Evolutionary conservation across 2,113 vertebrate species (phyloP).

Genomic region (Hippocampus barbouri): DNA sequence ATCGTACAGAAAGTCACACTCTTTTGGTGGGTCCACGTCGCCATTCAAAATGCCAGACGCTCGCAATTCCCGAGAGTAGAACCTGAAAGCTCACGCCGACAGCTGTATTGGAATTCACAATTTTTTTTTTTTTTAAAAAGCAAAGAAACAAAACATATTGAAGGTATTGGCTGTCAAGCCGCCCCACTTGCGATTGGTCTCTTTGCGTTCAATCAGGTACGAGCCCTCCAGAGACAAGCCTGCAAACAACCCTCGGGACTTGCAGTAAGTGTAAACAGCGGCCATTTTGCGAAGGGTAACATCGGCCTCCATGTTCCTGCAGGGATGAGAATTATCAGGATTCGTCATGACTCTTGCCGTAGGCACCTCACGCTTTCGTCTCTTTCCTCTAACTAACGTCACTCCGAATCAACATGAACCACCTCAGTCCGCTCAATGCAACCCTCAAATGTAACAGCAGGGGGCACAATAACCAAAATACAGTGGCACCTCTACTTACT

Average conservation of each 20-base stretch:
- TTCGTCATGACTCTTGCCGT: too few species aligned
- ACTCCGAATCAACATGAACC: too few species aligned
- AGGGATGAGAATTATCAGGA: background rate
- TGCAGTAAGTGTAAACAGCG: slow-evolving; percentile 91
- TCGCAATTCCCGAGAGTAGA: slow-evolving; percentile 86
- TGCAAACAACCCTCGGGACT: slow-evolving; percentile 89
- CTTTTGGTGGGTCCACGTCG: slow-evolving; percentile 78
- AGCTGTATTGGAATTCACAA: too few species aligned
- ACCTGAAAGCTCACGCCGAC: slow-evolving; percentile 64
- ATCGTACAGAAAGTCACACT: slow-evolving; percentile 83
- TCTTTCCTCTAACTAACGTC: too few species aligned
- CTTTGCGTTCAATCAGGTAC: slow-evolving; percentile 91
- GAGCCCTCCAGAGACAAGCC: slow-evolving; percentile 92
- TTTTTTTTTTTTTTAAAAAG: background rate
- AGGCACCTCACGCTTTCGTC: too few species aligned
- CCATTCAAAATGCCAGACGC: slow-evolving; percentile 89
- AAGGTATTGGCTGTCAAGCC: background rate
- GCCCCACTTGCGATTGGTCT: slow-evolving; percentile 92
- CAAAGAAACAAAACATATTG: background rate
- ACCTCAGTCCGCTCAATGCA: too few species aligned
- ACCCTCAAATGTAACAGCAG: too few species aligned
- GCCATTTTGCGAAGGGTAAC: slow-evolving; percentile 86
- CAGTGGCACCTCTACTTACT: too few species aligned
- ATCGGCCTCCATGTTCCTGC: slow-evolving; percentile 90
- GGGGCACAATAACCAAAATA: too few species aligned